phyloP scores from a whole-genome alignment of 64 coral and sea anemone species.

The Pocillopora verrucosa region DNA sequence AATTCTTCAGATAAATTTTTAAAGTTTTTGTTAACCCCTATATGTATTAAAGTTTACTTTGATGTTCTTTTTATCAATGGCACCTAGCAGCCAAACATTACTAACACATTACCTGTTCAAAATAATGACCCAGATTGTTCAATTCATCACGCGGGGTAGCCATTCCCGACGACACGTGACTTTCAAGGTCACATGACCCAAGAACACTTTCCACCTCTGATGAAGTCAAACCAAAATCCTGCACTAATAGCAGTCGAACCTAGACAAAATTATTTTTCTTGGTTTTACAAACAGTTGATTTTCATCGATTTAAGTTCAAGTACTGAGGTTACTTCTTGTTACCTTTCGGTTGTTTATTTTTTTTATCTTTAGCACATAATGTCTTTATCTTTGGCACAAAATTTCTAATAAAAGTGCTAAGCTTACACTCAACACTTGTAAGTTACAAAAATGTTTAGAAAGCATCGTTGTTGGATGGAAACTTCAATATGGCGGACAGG shows the following conservation, averaged over 20 bases:
- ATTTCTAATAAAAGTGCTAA: too few relatives aligned
- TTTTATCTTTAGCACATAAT: background rate
- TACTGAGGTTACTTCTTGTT: background rate
- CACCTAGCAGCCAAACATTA: too few relatives aligned
- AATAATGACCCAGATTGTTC: conserved; percentile 32
- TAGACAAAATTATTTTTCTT: background rate
- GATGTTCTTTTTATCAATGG: background rate
- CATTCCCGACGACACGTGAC: conserved; percentile 27
- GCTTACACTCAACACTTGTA: too few relatives aligned
- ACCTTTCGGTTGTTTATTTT: background rate
- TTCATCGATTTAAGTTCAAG: background rate
- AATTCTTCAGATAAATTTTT: too few relatives aligned
- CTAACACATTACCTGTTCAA: background rate
- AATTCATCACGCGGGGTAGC: conserved; percentile 8
- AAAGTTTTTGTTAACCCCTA: background rate
- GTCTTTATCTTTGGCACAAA: background rate
- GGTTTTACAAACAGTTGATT: background rate
- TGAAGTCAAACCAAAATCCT: conserved; percentile 8
- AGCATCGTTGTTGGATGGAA: too few relatives aligned
- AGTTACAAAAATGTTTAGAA: too few relatives aligned
- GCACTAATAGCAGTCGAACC: conserved; percentile 30
- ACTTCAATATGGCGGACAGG: too few relatives aligned
- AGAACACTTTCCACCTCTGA: conserved; percentile 41
- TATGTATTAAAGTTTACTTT: background rate
- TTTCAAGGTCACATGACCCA: conserved; percentile 41